A percentile compares a stretch with the other conserved stretches of the same genome.
phyloP scores from a whole-genome alignment of 1,140 invertebrate species.

The Aphaenogaster floridana region DNA sequence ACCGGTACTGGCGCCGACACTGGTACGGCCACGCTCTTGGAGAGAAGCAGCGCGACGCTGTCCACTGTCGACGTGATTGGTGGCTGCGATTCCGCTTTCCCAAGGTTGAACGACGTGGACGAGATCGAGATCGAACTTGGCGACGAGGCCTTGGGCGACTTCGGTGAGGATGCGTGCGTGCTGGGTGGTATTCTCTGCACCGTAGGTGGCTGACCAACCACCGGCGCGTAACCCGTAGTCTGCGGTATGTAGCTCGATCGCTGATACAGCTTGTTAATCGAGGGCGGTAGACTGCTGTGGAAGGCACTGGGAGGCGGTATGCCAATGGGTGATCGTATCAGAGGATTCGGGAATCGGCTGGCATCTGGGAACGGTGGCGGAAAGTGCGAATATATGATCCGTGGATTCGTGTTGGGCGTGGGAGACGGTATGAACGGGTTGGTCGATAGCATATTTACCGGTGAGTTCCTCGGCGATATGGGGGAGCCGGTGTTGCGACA shows the following conservation, averaged over 20 bases:
- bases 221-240: conserved; percentile 77
- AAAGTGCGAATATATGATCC: conserved; percentile 85
- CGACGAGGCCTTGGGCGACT: conserved; percentile 80
- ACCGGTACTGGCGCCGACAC: neutral
- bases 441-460: conserved; percentile 85
- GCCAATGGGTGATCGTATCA: conserved; percentile 82
- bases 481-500: conserved; percentile 79
- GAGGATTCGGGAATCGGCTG: conserved; percentile 79
- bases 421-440: conserved; percentile 88
- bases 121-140: conserved; percentile 55
- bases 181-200: conserved; percentile 85
- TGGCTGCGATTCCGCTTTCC: conserved; percentile 70
- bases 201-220: conserved; percentile 76
- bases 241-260: conserved; percentile 82
- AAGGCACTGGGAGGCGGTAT: conserved; percentile 84
- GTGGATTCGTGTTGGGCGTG: conserved; percentile 87
- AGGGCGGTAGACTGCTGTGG: conserved; percentile 84
- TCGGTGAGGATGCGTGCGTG: conserved; percentile 80
- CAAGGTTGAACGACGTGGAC: conserved; percentile 59
- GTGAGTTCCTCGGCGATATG: conserved; percentile 82
- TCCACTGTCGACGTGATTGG: conserved; percentile 68
- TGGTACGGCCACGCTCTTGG: conserved; percentile 56
- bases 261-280: conserved; percentile 85
- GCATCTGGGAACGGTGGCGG: conserved; percentile 84
- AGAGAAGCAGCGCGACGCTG: conserved; percentile 71